Conservation (phyloP, 1,140 invertebrate species). For the Drosophila arawakana region DNA sequence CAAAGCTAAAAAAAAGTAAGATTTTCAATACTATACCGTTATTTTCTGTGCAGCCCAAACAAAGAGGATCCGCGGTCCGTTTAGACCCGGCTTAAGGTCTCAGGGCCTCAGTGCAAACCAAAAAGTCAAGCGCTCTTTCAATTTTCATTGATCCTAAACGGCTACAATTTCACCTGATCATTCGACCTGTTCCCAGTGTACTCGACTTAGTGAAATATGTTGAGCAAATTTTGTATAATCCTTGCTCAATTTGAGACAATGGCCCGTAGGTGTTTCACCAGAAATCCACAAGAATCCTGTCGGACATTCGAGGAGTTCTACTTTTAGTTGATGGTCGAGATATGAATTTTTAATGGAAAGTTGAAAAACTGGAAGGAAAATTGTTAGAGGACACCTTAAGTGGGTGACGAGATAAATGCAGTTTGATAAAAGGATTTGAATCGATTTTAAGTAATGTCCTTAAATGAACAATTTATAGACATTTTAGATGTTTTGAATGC, state of each 20-base stretch:
- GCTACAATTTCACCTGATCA: slow-evolving; percentile 63
- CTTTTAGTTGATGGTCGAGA: slow-evolving; percentile 19
- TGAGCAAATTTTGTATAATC: slow-evolving; percentile 69
- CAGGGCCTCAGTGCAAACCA: slow-evolving; percentile 51
- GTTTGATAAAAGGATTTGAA: slow-evolving; percentile 27
- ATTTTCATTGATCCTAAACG: slow-evolving; percentile 51
- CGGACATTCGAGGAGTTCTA: slow-evolving; percentile 2
- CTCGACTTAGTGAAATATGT: slow-evolving; percentile 6
- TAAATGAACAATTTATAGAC: background rate
- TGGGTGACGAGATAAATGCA: slow-evolving; percentile 17
- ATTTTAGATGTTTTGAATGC: background rate
- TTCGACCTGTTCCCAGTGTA: slow-evolving; percentile 19
- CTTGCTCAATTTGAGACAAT: slow-evolving; percentile 27
- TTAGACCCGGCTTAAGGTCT: slow-evolving; percentile 54
- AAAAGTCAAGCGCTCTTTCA: slow-evolving; percentile 72
- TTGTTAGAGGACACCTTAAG: slow-evolving; percentile 64
- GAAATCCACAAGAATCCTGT: slow-evolving; percentile 46
- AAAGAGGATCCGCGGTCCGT: background rate
- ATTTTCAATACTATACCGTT: too few species aligned
- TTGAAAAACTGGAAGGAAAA: slow-evolving; percentile 23
- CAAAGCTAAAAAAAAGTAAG: too few species aligned
- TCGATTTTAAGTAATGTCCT: background rate
- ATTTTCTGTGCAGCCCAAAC: background rate
- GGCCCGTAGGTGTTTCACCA: slow-evolving; percentile 47
- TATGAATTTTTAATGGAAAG: slow-evolving; percentile 20